Base-by-base conservation (phyloP, 1,140 invertebrate genomes). In the Ceratina japonica region DNA sequence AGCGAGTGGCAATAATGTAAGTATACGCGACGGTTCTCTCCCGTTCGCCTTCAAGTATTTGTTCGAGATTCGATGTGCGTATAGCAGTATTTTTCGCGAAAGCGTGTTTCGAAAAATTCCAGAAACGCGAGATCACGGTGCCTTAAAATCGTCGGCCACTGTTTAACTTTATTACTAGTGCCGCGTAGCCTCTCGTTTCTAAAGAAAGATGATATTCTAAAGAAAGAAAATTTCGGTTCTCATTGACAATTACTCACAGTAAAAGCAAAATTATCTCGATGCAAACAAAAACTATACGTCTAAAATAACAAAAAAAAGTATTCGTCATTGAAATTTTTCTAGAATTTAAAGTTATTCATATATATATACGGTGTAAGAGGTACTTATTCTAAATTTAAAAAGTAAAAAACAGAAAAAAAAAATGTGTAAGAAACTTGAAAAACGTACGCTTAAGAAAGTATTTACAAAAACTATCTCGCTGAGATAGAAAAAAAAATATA, bases 401-500 rank as follows among this genome's bases (percentile, higher is more conserved):
- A 44, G 3, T 8, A 44, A 44, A 44, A 44, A 44, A 44, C 5
- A 44, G 37, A 44, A 44, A 44, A 44, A 44, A 44, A 49, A 24
- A 63, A 44, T 18, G 2, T 4, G 10, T 16, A 52, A 18, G 22
- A 20, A 77, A 61, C 56, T 18, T 62, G 37, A 76, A 70, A 70
- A 70, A 70, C 16, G 49, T 20, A 70, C 16, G 49, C 15, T 49
- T 72, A 13, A 77, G 54, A 71, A 75, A 68, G 16, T 15, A 63
- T 24, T 49, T 4, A 18, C 16, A 78, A 71, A 63, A 44, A 18
- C n/a, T 75, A 75, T 69, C 56, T 59, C 66, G n/a, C 51, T 15
- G 49, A 79, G 37, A 61, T 66, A 80, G 20, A 65, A 61, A 75
- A 80, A 78, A 79, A 61, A 59, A 31, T 31, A 31, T 31, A 24